Conservation (phyloP, 2,113 vertebrate species). For the Lethenteron camtschaticum region DNA sequence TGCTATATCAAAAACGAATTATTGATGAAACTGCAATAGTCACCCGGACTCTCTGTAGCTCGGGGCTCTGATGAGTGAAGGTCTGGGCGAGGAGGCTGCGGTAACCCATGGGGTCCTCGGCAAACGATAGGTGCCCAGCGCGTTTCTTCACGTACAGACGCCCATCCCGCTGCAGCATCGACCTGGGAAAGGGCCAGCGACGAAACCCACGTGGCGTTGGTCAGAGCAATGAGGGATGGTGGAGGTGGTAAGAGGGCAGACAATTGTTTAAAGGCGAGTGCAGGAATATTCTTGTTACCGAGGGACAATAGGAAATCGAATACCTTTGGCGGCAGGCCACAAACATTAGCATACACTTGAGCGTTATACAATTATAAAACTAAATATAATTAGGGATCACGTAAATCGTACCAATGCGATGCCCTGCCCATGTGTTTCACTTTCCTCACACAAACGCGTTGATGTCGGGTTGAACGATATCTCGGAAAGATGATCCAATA, state of each 20-base stretch:
- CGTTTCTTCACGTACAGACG: conserved; percentile 75
- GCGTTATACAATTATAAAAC: too few relatives aligned
- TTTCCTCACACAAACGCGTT: too few relatives aligned
- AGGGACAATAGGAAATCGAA: neutral
- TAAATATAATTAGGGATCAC: too few relatives aligned
- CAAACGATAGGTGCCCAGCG: conserved; percentile 84
- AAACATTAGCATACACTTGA: too few relatives aligned
- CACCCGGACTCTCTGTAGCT: conserved; percentile 72
- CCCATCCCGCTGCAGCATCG: conserved; percentile 66
- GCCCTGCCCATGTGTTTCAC: too few relatives aligned
- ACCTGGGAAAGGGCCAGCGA: conserved; percentile 26
- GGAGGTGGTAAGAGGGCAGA: neutral
- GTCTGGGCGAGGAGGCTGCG: conserved; percentile 63
- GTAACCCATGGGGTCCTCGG: conserved; percentile 89
- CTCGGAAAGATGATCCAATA: too few relatives aligned
- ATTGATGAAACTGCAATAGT: neutral
- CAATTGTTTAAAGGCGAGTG: neutral
- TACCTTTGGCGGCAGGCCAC: too few relatives aligned
- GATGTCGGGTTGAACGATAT: too few relatives aligned
- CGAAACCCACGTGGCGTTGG: neutral
- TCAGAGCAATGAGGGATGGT: neutral
- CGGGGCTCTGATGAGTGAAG: conserved; percentile 43
- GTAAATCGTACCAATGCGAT: too few relatives aligned
- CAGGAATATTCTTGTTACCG: neutral
- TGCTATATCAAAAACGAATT: neutral